Evolutionary conservation across 2,797 vertebrate species (phyloP), one percentile per base, ranked within the genome.

Genomic region (Poecile montanus): DNA sequence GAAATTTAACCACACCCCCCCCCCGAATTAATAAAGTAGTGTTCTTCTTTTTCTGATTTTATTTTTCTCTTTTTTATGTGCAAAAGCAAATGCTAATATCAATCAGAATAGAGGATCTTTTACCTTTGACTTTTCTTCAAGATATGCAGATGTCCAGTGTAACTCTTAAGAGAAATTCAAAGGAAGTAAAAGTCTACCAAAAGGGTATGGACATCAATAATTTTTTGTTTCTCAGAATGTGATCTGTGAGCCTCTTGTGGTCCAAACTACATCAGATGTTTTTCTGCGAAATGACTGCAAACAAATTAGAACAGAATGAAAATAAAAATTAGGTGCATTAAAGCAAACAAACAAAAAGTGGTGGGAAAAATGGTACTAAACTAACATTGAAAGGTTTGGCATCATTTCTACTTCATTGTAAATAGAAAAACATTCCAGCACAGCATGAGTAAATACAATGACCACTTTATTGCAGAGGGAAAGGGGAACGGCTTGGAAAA

Each of bases 351-450:
- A 88, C 51, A 94, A 73, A 86, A 91, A 73, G 60, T 23, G 25
- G 29, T 88, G 71, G 88, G 93, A 95, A 94, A 91, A 77, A 84
- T 53, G 47, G 80, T 73, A 90, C 86, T 86, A 90, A 94, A 78
- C 48, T 56, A 86, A 81, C 66, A 48, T 8, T 50, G 80, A 87
- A 76, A 85, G 32, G 23, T 48, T 88, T 94, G 82, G 29, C 23
- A 72, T 60, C 3, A 62, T 85, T 94, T 95, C 76, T 75, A 53
- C 66, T 84, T 91, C 45, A 83, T 17, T 90, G 77, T 88, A 96
- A 93, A 92, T 72, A 91, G 57, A 86, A 83, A 75, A 94, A 63
- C 70, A 86, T 90, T 90, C 88, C 86, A 79, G 63, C 48, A 84
- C 74, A 90, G 80, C 67, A 44, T 67, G 78, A 89, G 72, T 85